Evolutionary conservation across 2,113 vertebrate genomes (phyloP).

Genomic region (Lycaon pictus): DNA sequence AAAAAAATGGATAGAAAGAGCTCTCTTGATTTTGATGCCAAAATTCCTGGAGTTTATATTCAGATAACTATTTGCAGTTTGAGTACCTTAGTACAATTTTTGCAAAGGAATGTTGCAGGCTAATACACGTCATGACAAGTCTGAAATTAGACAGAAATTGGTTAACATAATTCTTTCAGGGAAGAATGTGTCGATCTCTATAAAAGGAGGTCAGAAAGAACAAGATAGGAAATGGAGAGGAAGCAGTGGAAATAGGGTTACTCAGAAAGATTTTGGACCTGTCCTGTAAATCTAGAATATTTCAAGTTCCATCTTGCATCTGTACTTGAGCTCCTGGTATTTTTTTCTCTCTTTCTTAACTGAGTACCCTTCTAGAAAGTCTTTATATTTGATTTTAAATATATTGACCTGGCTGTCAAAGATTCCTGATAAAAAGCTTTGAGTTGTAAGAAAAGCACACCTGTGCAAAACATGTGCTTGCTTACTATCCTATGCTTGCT

Average conservation of each 20-base stretch:
- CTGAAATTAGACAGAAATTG: not conserved
- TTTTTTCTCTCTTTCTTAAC: not conserved
- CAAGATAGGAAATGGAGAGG: not conserved
- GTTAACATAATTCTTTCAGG: not conserved
- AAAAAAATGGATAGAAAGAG: not conserved
- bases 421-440: not conserved
- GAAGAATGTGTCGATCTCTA: not conserved
- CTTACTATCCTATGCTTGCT: not conserved
- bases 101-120: not conserved
- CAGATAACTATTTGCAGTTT: not conserved
- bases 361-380: not conserved
- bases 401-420: not conserved
- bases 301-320: not conserved
- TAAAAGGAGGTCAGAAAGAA: not conserved
- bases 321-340: not conserved
- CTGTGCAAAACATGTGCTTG: not conserved
- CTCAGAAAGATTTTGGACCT: not conserved
- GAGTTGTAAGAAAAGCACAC: not conserved
- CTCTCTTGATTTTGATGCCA: not conserved
- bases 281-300: not conserved
- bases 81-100: not conserved
- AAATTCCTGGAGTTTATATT: not conserved
- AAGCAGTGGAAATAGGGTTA: not conserved
- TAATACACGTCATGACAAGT: not conserved
- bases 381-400: not conserved